Evolutionary conservation across 1,140 invertebrate genomes (phyloP), one percentile per base, ranked within the genome.

Genomic region (Drosophila pallidifrons): DNA sequence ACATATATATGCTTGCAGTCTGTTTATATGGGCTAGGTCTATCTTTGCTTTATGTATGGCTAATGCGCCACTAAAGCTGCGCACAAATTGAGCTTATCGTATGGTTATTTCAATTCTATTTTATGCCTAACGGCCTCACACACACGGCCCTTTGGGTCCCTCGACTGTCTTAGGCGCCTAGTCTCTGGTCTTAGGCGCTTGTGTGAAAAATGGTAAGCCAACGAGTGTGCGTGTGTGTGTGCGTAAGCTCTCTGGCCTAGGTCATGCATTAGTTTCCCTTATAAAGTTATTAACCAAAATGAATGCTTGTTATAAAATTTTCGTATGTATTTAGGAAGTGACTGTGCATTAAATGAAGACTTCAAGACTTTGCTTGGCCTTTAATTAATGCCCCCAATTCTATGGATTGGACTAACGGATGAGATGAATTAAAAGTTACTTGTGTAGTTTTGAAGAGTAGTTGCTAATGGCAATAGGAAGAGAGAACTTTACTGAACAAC

Each of bases 261-360:
- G 60, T 76, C 67, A 81, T 63, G 70, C 47, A 73, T 75, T 80
- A 80, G 80, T 80, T 78, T 54, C 70, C 76, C 74, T 88, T 88
- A 89, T 89, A 89, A 89, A 89, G 85, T 89, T 89, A 90, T 90
- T 89, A 89, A 90, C 86, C 78, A 81, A 85, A 89, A 89, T 89
- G 79, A 86, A 89, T 89, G 85, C 83, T 79, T 76, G 81, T 85
- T 89, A 83, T 79, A 81, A 81, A 88, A 89, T 89, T 45, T 78
- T 78, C 65, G 46, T 81, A 61, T 83, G 80, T 73, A 79, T 82
- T 83, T 83, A 86, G 82, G 82, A 82, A 82, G 72, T 87, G 82
- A 75, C 69, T 79, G 58, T 64, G 83, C 82, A 86, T 86, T 70
- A 88, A 73, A 73, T 83, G 70, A 73, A 78, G 64, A 59, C 13